phyloP scores from a whole-genome alignment of 2,797 vertebrate genomes.

The Gymnothorax javanicus region DNA sequence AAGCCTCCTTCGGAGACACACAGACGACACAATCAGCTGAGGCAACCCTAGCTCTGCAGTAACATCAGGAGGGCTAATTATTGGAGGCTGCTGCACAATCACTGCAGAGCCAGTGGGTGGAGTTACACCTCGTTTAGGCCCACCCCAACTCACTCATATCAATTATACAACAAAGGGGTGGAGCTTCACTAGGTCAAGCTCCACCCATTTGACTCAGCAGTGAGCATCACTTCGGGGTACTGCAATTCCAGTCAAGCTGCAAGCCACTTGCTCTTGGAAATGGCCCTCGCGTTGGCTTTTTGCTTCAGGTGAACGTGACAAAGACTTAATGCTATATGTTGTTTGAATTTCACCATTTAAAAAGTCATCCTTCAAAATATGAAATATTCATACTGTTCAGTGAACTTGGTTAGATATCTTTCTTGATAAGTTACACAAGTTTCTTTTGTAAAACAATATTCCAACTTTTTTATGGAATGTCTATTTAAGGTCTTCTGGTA shows the following conservation, averaged over 20 bases:
- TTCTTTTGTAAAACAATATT: slow-evolving; percentile 36
- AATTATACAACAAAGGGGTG: no score
- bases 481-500: slow-evolving; percentile 37
- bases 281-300: slow-evolving; percentile 28
- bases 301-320: slow-evolving; percentile 44
- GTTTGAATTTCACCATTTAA: slow-evolving; percentile 46
- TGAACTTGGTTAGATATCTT: slow-evolving; percentile 46
- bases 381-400: slow-evolving; percentile 74
- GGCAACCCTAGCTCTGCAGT: background rate
- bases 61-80: background rate
- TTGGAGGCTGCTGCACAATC: slow-evolving; percentile 24
- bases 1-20: background rate
- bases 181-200: no score
- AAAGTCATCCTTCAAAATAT: slow-evolving; percentile 65
- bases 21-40: background rate
- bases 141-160: no score
- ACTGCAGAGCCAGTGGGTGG: no score
- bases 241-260: slow-evolving; percentile 39
- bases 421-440: slow-evolving; percentile 15
- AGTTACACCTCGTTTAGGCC: no score
- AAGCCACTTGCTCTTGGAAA: slow-evolving; percentile 28
- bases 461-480: slow-evolving; percentile 36
- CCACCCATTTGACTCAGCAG: background rate
- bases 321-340: slow-evolving; percentile 59
- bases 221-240: slow-evolving; percentile 4